Conservation (phyloP, 2,113 vertebrate species). For the Gorsachius goisagi region DNA sequence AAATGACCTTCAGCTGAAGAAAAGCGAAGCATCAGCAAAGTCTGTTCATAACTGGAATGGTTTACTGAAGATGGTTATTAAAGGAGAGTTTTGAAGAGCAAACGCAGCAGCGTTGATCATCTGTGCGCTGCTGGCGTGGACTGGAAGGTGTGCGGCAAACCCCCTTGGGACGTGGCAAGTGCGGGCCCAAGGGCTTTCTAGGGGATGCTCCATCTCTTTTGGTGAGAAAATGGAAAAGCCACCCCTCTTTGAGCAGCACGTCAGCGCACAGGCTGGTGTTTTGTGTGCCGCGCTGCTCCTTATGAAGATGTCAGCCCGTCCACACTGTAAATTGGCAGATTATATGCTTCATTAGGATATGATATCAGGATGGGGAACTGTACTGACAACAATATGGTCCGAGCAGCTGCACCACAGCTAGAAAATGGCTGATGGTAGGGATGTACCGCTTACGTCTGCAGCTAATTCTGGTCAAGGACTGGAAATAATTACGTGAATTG, state of each 20-base stretch:
- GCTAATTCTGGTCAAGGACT: background rate
- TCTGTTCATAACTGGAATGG: background rate
- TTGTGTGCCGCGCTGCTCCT: background rate
- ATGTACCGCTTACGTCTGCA: rapidly evolving
- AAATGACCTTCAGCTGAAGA: background rate
- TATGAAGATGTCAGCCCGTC: background rate
- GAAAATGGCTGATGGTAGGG: background rate
- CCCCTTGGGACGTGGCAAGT: rapidly evolving
- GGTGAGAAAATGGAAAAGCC: background rate
- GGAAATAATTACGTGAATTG: background rate
- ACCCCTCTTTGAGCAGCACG: background rate
- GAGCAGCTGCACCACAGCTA: background rate
- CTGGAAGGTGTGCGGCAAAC: background rate
- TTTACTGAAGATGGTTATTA: background rate
- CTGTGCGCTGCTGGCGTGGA: background rate
- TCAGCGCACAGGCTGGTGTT: background rate
- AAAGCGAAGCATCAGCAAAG: background rate
- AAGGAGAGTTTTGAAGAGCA: background rate
- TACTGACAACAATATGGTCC: background rate
- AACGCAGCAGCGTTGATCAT: background rate
- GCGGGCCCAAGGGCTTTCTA: background rate
- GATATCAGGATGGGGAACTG: background rate
- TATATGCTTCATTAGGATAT: background rate
- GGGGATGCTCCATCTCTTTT: background rate
- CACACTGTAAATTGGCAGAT: background rate